Percentiles rank a stretch among this genome's conserved stretches.
Evolutionary conservation across 2,888 invertebrate genomes (phyloP).

Genomic region (Athripsodes cinereus): DNA sequence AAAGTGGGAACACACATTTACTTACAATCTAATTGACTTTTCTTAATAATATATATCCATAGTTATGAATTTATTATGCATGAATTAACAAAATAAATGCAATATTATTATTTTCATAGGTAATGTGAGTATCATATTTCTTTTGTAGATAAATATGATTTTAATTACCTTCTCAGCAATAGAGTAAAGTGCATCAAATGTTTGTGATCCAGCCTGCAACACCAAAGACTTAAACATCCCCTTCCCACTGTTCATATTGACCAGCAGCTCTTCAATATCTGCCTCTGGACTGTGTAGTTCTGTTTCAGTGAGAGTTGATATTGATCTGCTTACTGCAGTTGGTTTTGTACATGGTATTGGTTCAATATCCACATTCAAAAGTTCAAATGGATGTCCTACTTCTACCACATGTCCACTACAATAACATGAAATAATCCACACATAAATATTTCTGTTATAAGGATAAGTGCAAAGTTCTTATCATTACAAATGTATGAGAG

Average conservation of each 20-base stretch:
- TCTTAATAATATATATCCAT: too few relatives aligned
- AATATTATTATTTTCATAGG: too few relatives aligned
- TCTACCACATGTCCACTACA: conserved; percentile 54
- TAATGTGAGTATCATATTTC: too few relatives aligned
- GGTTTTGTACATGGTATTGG: not conserved
- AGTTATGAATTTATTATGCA: too few relatives aligned
- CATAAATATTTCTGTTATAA: too few relatives aligned
- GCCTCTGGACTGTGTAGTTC: conserved; percentile 22
- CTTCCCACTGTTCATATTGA: conserved; percentile 21
- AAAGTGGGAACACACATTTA: too few relatives aligned
- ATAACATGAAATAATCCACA: not conserved
- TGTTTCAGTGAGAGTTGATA: not conserved
- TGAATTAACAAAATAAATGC: too few relatives aligned
- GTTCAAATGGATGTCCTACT: conserved; percentile 67
- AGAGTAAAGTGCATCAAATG: conserved; percentile 48
- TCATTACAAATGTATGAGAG: not conserved
- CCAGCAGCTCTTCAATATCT: conserved; percentile 34
- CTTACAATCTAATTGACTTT: too few relatives aligned
- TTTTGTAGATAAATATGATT: not conserved
- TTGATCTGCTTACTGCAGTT: not conserved
- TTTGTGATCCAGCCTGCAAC: conserved; percentile 60
- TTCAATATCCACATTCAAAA: conserved; percentile 37
- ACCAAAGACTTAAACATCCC: conserved; percentile 62
- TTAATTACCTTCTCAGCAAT: conserved; percentile 51
- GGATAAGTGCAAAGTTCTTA: not conserved